phyloP scores from a whole-genome alignment of 2,888 invertebrate genomes.

The Tupiocoris notatus region DNA sequence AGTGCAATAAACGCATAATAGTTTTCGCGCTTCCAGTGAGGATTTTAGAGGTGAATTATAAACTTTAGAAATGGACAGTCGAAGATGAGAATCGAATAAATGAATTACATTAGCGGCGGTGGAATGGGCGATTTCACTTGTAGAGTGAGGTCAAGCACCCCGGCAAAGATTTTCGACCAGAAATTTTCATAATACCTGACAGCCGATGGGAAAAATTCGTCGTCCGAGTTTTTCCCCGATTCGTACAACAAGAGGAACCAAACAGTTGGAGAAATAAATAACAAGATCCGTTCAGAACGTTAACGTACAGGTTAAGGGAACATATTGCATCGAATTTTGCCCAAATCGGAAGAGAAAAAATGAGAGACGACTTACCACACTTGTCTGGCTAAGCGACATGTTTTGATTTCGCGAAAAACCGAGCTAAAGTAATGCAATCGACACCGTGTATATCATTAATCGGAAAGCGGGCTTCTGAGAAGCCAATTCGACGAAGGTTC shows the following conservation, averaged over 20 bases:
- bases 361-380: constrained; percentile 23
- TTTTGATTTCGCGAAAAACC: background rate
- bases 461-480: constrained; percentile 45
- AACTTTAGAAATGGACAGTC: too few relatives aligned
- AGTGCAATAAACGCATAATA: too few relatives aligned
- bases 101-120: too few relatives aligned
- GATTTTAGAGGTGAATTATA: too few relatives aligned
- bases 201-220: too few relatives aligned
- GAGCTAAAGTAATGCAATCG: background rate
- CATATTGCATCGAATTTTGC: constrained; percentile 20
- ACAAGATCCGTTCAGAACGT: background rate
- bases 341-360: background rate
- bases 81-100: too few relatives aligned
- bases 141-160: background rate
- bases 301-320: constrained; percentile 18
- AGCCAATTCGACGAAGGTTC: constrained; percentile 44
- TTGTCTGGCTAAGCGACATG: constrained; percentile 32
- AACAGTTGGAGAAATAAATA: too few relatives aligned
- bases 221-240: too few relatives aligned
- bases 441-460: background rate
- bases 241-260: too few relatives aligned
- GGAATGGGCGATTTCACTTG: background rate
- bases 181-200: too few relatives aligned
- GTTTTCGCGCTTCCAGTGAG: too few relatives aligned
- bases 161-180: too few relatives aligned